Percentiles rank a stretch among this genome's conserved stretches.
phyloP scores from a whole-genome alignment of 2,113 vertebrate genomes.

The Odobenus rosmarus region DNA sequence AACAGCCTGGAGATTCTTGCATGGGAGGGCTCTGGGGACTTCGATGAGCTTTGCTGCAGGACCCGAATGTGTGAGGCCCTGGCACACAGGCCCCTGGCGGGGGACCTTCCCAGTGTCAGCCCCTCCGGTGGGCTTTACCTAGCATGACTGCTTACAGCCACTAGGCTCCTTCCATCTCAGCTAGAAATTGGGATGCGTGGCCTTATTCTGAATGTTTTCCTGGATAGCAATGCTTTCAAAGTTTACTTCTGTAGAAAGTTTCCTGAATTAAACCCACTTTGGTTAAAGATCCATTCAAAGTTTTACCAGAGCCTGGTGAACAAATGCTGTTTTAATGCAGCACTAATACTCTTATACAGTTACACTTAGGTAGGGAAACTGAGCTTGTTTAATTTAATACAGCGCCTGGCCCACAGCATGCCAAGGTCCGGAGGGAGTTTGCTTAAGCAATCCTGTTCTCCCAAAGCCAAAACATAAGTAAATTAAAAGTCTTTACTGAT shows the following conservation, averaged over 20 bases:
- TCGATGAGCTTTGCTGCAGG: background rate
- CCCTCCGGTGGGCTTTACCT: background rate
- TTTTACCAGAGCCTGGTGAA: background rate
- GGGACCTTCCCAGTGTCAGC: too few relatives aligned
- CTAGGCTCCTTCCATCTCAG: background rate
- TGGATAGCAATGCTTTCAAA: background rate
- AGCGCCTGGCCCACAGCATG: background rate
- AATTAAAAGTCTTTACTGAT: slow-evolving; percentile 69
- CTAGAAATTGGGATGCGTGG: background rate
- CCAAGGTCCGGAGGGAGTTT: slow-evolving; percentile 46
- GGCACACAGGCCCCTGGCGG: too few relatives aligned
- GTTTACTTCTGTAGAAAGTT: background rate
- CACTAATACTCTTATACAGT: background rate
- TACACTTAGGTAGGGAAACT: background rate
- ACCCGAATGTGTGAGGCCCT: background rate
- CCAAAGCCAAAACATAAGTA: slow-evolving; percentile 65
- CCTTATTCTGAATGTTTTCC: background rate
- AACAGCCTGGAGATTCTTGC: background rate
- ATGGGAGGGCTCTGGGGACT: background rate
- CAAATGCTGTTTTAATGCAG: background rate
- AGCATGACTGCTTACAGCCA: background rate
- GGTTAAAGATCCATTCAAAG: slow-evolving; percentile 3
- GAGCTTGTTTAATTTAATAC: background rate
- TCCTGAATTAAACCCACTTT: slow-evolving; percentile 47
- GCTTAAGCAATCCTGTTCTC: slow-evolving; percentile 43